Percentiles rank a stretch among this genome's conserved stretches.
Conservation (phyloP, 2,113 vertebrate genomes). For the Hemiscyllium ocellatum region DNA sequence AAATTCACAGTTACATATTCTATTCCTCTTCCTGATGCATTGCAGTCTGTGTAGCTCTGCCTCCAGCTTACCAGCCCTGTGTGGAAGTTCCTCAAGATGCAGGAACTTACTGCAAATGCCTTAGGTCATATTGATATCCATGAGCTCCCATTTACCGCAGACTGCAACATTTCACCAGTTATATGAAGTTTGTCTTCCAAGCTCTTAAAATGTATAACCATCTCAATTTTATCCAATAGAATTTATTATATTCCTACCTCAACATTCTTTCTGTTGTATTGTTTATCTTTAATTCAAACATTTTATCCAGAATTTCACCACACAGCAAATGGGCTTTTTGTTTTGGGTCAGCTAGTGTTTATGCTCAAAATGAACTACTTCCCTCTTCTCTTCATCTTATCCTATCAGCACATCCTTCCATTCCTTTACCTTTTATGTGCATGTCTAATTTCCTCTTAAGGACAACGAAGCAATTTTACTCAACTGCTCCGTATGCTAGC, state of each 20-base stretch:
- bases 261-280: background rate
- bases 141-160: no score
- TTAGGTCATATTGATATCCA: no score
- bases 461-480: background rate
- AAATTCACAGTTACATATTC: no score
- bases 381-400: background rate
- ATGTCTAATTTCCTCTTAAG: background rate
- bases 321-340: background rate
- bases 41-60: no score
- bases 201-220: background rate
- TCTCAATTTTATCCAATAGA: background rate
- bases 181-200: background rate
- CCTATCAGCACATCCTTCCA: background rate
- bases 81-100: no score
- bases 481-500: background rate
- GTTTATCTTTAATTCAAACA: background rate
- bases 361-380: background rate
- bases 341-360: background rate
- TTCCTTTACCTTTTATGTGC: no score
- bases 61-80: no score
- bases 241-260: background rate
- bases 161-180: no score
- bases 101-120: no score
- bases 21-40: no score
- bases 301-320: background rate